Base-by-base conservation (phyloP, 2,797 vertebrate species). In the Octomys mimax region DNA sequence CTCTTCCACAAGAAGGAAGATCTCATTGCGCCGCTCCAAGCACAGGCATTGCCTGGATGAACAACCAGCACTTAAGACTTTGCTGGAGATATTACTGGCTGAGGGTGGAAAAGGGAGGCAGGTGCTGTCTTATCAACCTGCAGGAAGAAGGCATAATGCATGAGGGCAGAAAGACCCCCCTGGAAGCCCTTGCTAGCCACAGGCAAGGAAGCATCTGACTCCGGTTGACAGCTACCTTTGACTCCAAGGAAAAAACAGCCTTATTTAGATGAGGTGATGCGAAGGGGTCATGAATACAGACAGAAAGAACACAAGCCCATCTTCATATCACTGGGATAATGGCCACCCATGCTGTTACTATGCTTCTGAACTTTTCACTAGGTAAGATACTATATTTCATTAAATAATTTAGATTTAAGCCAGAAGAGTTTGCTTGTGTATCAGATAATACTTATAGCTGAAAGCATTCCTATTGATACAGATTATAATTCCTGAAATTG, bases 311-410 rank as follows among this genome's bases (percentile, higher is more conserved):
- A 77, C n/a, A 80, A 86, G 16, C 61, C 28, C 62, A 75, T 54
- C 13, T 4, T 59, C 21, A 42, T 52, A 87, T 39, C 77, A 18
- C 52, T 66, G 21, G 26, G 0, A 26, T 36, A 79, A 21, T 80
- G 64, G 84, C 39, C 39, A 84, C n/a, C 31, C 36, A 64, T 33
- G 31, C 33, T 75, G 62, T 12, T 83, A 59, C 7, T 54, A n/a
- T 42, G 73, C 71, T 46, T 92, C 77, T 83, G 9, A 16, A 95
- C n/a, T 88, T 82, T 54, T 79, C 39, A 82, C 46, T 82, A 91
- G 13, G 19, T 86, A 22, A 91, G 28, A 77, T 31, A 77, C 26
- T 31, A 26, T 71, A 62, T 42, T 81, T 75, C 66, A n/a, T 84
- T 95, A 94, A 90, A 33, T 54, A 88, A 66, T 31, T 61, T 84